A percentile compares a stretch with the other conserved stretches of the same genome.
Conservation (phyloP, 2,113 vertebrate genomes). For the Phoenicopterus ruber region DNA sequence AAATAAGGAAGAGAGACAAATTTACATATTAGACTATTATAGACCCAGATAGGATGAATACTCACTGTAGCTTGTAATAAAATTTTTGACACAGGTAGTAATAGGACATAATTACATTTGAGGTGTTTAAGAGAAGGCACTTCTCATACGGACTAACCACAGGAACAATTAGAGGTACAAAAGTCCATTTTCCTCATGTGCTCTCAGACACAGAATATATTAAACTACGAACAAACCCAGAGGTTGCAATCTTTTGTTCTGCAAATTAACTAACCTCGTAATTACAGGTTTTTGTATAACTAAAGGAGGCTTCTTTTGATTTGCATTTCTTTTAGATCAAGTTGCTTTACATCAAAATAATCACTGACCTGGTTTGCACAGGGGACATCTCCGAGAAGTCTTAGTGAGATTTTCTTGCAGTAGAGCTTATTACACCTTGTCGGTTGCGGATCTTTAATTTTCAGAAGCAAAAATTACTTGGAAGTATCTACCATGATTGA, state of each 20-base stretch:
- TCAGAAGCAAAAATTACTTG: background rate
- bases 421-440: background rate
- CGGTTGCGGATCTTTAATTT: conserved; percentile 1
- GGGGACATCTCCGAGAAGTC: background rate
- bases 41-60: background rate
- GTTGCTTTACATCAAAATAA: background rate
- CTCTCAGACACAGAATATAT: background rate
- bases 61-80: background rate
- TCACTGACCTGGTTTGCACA: background rate
- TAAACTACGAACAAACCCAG: conserved; percentile 12
- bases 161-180: background rate
- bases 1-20: conserved; percentile 13
- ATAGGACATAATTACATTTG: conserved; percentile 5
- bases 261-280: background rate
- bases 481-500: background rate
- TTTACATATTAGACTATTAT: background rate
- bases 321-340: background rate
- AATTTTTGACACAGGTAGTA: conserved; percentile 18
- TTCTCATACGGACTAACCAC: background rate
- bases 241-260: conserved; percentile 1
- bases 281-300: background rate
- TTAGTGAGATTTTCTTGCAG: background rate
- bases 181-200: background rate
- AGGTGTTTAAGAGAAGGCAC: background rate
- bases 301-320: conserved; percentile 5